Percentiles rank a stretch among this genome's conserved stretches.
These are phyloP conservation scores for Prionace glauca DNA, from an alignment of 2,797 vertebrate genomes.

Conservation along the genomic window DNA sequence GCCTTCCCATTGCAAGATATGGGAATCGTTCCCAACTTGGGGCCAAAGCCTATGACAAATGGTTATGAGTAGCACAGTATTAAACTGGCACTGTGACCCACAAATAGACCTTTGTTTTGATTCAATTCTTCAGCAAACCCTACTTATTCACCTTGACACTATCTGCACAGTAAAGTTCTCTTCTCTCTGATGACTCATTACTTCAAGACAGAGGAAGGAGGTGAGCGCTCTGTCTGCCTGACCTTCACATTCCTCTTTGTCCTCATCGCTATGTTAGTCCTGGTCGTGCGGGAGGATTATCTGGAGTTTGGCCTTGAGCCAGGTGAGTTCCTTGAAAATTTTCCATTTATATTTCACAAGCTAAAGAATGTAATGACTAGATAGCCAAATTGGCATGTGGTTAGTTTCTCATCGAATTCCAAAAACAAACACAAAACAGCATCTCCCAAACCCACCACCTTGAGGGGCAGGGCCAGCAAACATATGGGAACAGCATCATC, in stretches of 20 bases:
- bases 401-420: neutral
- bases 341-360: neutral
- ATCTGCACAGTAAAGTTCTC: constrained; percentile 68
- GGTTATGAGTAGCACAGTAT: neutral
- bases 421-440: neutral
- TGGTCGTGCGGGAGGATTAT: constrained; percentile 78
- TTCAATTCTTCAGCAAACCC: neutral
- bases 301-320: constrained; percentile 87
- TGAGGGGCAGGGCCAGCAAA: neutral
- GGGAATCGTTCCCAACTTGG: neutral
- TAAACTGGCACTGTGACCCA: neutral
- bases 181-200: constrained; percentile 79
- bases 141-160: constrained; percentile 53
- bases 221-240: constrained; percentile 87
- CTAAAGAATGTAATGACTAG: neutral
- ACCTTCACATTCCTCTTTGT: constrained; percentile 80
- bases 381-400: neutral
- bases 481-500: neutral
- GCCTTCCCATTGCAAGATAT: neutral
- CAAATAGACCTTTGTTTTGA: neutral
- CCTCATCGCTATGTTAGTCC: constrained; percentile 82
- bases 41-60: neutral
- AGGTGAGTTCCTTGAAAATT: constrained; percentile 52
- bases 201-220: constrained; percentile 79
- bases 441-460: neutral